Evolutionary conservation across 2,113 vertebrate species (phyloP), one percentile per base, ranked within the genome.

Genomic region (Elephantulus edwardii): DNA sequence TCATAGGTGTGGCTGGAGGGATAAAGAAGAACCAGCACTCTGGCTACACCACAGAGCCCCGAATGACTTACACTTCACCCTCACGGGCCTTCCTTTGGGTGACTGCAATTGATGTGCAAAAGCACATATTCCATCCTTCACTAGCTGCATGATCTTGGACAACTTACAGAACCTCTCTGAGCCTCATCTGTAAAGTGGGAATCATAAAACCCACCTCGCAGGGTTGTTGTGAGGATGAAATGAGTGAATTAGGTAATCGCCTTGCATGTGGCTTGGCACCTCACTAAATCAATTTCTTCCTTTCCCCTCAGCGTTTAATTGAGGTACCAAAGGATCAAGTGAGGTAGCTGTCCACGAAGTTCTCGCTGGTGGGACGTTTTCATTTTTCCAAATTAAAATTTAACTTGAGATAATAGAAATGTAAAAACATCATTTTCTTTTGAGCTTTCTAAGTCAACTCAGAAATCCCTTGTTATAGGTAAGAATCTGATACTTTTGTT

Each of bases 351-450:
- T 13, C 58, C 28, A 75, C 9, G 35, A 87, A 42, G 20, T 72
- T 82, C 68, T 76, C 66, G 54, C 8, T 40, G 19, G 10, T 60
- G 40, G 22, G 78, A 44, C 30, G 68, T 72, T 80, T 83, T 28
- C 75, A 76, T 64, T 70, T 50, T 81, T 91, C 60, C 44, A 40
- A 26, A n/a, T 33, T 79, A 77, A 79, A 54, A 52, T 81, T 92
- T 68, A 92, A 52, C 28, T 81, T 88, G 84, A 38, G 17, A 70
- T 78, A 81, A 46, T 64, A 56, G 52, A 92, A 46, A 86, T 42
- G 38, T 80, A 48, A 52, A 95, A n/a, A 80, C 30, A 1, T n/a
- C 35, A 40, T 62, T 84, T 93, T 88, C 60, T 50, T 33, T 86
- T 77, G 83, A 89, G 22, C 24, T 80, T 85, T 89, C 33, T 83